Evolutionary conservation across 2,888 invertebrate genomes (phyloP).

Genomic region (Scaptomyza tumidula): DNA sequence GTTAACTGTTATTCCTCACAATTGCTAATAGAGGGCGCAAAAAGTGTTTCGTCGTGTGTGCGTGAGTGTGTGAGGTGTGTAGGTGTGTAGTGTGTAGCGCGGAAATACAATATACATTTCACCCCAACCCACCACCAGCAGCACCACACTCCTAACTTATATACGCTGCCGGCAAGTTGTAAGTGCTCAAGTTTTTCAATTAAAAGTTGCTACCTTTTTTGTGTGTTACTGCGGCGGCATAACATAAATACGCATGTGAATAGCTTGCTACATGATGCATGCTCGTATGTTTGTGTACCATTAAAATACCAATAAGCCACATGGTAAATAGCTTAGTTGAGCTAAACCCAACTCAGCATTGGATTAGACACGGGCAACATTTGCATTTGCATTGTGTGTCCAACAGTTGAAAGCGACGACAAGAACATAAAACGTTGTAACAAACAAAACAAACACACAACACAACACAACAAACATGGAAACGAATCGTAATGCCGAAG

Average conservation of each 20-base stretch:
- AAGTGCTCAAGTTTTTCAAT: conserved; percentile 80
- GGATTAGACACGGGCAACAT: background rate
- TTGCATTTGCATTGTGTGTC: conserved; percentile 8
- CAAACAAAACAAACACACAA: conserved; percentile 24
- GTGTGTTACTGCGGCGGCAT: conserved; percentile 69
- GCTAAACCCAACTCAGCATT: conserved; percentile 1
- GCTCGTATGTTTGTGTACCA: conserved; percentile 16
- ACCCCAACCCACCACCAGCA: background rate
- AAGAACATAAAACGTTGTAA: conserved; percentile 25
- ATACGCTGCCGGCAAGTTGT: conserved; percentile 62
- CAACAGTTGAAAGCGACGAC: conserved; percentile 34
- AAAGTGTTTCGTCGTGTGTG: conserved; percentile 5
- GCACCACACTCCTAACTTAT: conserved; percentile 20
- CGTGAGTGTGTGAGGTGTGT: too few relatives aligned
- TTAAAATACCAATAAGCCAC: conserved; percentile 73
- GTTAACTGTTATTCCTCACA: conserved; percentile 49
- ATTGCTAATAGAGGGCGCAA: conserved; percentile 58
- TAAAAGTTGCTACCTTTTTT: conserved; percentile 77
- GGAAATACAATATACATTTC: conserved; percentile 61
- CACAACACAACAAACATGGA: conserved; percentile 19
- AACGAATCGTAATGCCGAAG: conserved; percentile 38
- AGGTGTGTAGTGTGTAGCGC: conserved; percentile 40
- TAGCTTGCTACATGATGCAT: conserved; percentile 24
- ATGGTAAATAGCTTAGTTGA: conserved; percentile 50
- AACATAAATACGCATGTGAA: conserved; percentile 76